These are phyloP conservation scores for Heliconius hortense DNA, from an alignment of 2,888 invertebrate genomes.

Conservation along the genomic window DNA sequence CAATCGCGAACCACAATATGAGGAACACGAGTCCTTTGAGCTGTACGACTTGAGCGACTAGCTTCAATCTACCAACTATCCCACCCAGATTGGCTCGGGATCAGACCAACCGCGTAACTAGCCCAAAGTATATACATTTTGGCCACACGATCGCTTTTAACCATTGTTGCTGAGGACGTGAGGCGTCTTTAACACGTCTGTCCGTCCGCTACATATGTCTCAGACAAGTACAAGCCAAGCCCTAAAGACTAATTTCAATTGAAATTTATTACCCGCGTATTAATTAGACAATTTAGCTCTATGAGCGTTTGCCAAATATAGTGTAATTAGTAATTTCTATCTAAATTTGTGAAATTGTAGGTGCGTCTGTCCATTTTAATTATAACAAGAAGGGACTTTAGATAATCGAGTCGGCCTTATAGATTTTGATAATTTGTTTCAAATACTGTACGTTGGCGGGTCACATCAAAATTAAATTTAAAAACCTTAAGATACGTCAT, in stretches of 20 bases:
- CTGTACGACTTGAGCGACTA: conserved; percentile 75
- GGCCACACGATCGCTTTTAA: conserved; percentile 67
- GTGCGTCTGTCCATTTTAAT: background rate
- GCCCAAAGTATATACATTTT: conserved; percentile 52
- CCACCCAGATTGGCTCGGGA: conserved; percentile 73
- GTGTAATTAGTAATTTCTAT: conserved; percentile 21
- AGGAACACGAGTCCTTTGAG: conserved; percentile 75
- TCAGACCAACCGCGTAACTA: conserved; percentile 52
- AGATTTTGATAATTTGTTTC: background rate
- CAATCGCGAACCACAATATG: conserved; percentile 65
- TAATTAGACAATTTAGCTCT: conserved; percentile 58
- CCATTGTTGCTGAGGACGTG: conserved; percentile 65
- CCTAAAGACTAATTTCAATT: conserved; percentile 34
- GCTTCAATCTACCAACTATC: conserved; percentile 62
- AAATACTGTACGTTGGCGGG: background rate
- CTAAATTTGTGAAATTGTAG: background rate
- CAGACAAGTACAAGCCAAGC: conserved; percentile 38
- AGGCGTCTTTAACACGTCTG: conserved; percentile 47
- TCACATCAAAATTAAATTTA: background rate
- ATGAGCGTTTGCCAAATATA: conserved; percentile 47
- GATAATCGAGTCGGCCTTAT: background rate
- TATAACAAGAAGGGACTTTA: background rate
- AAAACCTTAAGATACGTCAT: no score
- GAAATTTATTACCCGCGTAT: conserved; percentile 61
- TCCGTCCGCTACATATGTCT: conserved; percentile 25